Evolutionary conservation across 2,888 invertebrate species (phyloP).

Genomic region (Heteropelma amictum): DNA sequence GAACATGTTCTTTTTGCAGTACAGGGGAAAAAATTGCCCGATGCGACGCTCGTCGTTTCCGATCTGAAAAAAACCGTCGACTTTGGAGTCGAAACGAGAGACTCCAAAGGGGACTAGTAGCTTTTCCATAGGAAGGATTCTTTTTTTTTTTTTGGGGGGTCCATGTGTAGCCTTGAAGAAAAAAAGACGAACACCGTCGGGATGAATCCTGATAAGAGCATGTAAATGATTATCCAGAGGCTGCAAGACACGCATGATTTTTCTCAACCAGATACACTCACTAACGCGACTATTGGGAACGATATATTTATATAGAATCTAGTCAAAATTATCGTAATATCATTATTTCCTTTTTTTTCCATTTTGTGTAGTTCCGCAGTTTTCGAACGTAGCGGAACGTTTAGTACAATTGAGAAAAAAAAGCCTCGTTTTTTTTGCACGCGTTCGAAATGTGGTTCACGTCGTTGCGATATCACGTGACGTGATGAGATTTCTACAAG

Average conservation of each 20-base stretch:
- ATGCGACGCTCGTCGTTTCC: conserved; percentile 20
- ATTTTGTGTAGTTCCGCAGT: not conserved
- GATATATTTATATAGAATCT: conserved; percentile 65
- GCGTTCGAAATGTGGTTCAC: not conserved
- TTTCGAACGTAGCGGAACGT: not conserved
- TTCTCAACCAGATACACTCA: conserved; percentile 19
- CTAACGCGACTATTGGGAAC: conserved; percentile 57
- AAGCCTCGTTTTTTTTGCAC: conserved; percentile 41
- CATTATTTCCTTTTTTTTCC: conserved; percentile 55
- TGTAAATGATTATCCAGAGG: not conserved
- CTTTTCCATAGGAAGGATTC: not conserved
- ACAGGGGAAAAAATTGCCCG: conserved; percentile 4
- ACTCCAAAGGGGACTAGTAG: not conserved
- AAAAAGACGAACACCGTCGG: not conserved
- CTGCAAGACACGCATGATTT: conserved; percentile 36
- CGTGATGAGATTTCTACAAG: conserved; percentile 9
- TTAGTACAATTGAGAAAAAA: conserved; percentile 9
- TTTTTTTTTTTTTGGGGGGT: not conserved
- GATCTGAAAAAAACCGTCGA: conserved; percentile 1
- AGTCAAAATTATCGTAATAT: conserved; percentile 71
- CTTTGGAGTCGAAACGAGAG: not conserved
- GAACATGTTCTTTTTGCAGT: conserved; percentile 18
- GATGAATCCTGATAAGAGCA: not conserved
- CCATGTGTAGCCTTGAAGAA: not conserved
- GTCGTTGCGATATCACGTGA: not conserved